Evolutionary conservation across 2,888 invertebrate genomes (phyloP), one percentile per base, ranked within the genome.

Genomic region (Mechanitis messenoides): DNA sequence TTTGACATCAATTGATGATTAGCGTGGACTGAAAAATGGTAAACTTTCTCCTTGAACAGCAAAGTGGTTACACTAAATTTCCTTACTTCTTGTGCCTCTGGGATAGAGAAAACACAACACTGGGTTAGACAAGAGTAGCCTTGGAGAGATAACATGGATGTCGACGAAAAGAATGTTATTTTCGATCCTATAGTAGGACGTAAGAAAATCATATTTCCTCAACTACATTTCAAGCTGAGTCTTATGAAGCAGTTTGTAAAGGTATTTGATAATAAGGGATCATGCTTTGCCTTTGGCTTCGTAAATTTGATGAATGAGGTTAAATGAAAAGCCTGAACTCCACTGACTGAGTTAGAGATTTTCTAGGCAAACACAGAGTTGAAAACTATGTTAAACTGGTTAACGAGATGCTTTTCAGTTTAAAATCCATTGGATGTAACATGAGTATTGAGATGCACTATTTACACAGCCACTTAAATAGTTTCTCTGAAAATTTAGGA

Each of bases 221-320:
- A 65, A 54, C 46, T 69, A 5, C 66, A 66, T 35, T 65, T 62
- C 33, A 65, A 69, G 58, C 53, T 67, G 7, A 63, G 64, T 11
- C 38, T 69, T 2, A 63, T 65, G 60, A 67, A 69, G 50, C 63
- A 63, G 50, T 65, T 59, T 62, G 62, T 68, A 1, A 67, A 69
- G 47, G 64, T 62, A 7, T 55, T 66, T 7, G 55, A 68, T 20
- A 66, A 60, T 53, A 38, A 57, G 45, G 50, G 62, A 6, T 35
- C 55, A 12, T 61, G 63, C 55, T 66, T 66, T 50, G 7, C 53
- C 20, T 64, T 53, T 55, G 4, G 61, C 9, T 54, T 55, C 46
- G 35, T 3, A 63, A 66, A 56, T 63, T 61, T 57, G 2, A 47
- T 47, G 9, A 42, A 5, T 42, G 42, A 47, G 2, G 1, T 47